Evolutionary conservation across 2,888 invertebrate genomes (phyloP), one percentile per base, ranked within the genome.

Genomic region (Epinotia ramella): DNA sequence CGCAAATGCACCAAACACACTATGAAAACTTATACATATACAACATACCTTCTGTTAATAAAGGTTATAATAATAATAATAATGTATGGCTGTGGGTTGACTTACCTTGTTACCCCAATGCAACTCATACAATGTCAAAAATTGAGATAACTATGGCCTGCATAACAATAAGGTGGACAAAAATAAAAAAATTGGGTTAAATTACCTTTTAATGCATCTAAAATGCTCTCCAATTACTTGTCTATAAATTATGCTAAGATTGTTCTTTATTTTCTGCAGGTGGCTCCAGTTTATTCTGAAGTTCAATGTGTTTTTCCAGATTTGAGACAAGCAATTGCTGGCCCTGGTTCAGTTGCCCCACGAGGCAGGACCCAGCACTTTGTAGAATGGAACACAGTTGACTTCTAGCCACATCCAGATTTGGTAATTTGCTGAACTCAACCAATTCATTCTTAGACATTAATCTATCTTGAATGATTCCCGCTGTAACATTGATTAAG

Each of bases 321-420:
- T 96, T 95, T 78, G 95, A 95, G 1, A 97, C 96, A 60, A 97
- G 92, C 57, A 93, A 95, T 79, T 95, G 95, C 85, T 97, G 97
- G 86, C 96, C 96, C 74, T 95, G 95, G 82, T 95, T 96, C 49
- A 97, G 91, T 83, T 97, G 96, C 71, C 93, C 92, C 28, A 96
- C 96, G 66, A 97, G 84, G 79, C 95, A 94, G 53, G 95, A 95
- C 11, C 96, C 97, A 5, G 96, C 96, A 85, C 94, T 95, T 80
- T 96, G 95, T 0, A 98, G 91, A 0, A 96, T 95, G 69, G 96
- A 95, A 77, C 97, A 97, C 68, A 98, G 90, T 81, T 96, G 95
- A 73, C 96, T 95, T 84, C 96, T 96, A 0, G 96, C 96, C 24
- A 95, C 91, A 81, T 96, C 95, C 66, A 98, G 85, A 84, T 95